Percentiles rank a stretch among this genome's conserved stretches.
phyloP scores from a whole-genome alignment of 2,888 invertebrate species.

The Cryptops parisi region DNA sequence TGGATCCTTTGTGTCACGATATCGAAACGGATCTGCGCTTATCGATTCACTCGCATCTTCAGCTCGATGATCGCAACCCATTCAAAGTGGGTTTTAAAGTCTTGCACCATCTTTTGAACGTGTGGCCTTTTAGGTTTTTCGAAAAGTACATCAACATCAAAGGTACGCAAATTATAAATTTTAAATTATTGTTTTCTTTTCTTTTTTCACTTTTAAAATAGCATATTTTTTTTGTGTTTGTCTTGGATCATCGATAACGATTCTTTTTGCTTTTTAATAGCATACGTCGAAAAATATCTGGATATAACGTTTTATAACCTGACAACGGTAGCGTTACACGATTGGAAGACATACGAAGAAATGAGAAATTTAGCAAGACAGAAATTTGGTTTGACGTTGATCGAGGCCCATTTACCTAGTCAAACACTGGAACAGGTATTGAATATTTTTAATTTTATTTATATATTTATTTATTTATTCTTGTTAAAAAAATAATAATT shows the following conservation, averaged over 20 bases:
- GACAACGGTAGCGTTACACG: conserved; percentile 90
- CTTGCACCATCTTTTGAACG: conserved; percentile 44
- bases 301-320: conserved; percentile 93
- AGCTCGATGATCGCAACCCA: conserved; percentile 48
- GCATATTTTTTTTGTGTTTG: no score
- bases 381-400: conserved; percentile 61
- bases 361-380: conserved; percentile 85
- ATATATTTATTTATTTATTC: conserved; percentile 7
- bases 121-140: conserved; percentile 40
- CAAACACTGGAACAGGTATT: conserved; percentile 81
- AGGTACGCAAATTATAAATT: conserved; percentile 32
- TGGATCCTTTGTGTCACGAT: conserved; percentile 61
- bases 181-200: neutral
- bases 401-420: conserved; percentile 88
- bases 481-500: neutral
- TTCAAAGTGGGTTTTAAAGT: conserved; percentile 50
- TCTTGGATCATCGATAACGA: no score
- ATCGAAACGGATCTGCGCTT: conserved; percentile 86
- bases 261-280: conserved; percentile 25
- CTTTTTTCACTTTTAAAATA: no score
- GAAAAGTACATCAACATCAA: conserved; percentile 47
- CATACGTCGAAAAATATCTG: conserved; percentile 69
- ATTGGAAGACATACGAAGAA: conserved; percentile 94
- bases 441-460: neutral
- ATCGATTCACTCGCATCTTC: conserved; percentile 81